Evolutionary conservation across 2,113 vertebrate species (phyloP).

Genomic region (Cryptoleucopteryx plumbea): DNA sequence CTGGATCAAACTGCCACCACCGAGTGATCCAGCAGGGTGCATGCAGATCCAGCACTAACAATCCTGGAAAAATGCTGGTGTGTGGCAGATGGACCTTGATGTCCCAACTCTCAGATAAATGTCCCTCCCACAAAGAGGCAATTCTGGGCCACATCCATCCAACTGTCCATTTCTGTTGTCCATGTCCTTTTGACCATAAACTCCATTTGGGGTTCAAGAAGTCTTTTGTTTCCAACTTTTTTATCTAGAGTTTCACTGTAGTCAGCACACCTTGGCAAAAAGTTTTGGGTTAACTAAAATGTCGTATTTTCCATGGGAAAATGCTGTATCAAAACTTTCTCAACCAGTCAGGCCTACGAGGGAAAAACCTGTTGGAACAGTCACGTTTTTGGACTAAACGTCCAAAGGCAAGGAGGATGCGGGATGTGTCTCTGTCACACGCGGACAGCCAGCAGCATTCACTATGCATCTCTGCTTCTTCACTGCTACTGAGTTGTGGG

Average conservation of each 20-base stretch:
- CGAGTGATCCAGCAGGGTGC: fast-evolving
- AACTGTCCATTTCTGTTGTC: neutral
- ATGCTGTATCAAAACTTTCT: neutral
- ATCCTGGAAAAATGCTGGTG: neutral
- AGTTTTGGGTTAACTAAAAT: neutral
- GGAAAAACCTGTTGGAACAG: neutral
- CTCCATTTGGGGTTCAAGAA: neutral
- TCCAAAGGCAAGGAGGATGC: neutral
- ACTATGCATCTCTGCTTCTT: neutral
- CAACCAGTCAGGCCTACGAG: fast-evolving
- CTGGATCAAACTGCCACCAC: neutral
- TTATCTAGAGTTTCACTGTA: neutral
- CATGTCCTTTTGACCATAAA: neutral
- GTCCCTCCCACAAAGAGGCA: fast-evolving
- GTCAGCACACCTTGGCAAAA: neutral
- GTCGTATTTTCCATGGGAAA: neutral
- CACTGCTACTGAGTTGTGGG: neutral
- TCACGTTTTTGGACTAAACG: neutral
- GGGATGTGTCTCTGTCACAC: neutral
- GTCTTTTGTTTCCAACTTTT: neutral
- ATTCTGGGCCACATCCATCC: neutral
- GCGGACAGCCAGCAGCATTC: neutral
- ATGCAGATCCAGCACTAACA: neutral
- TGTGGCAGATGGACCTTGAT: neutral
- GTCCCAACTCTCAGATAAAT: neutral